Conservation (phyloP, 2,888 invertebrate genomes). For the Ethmia dodecea region DNA sequence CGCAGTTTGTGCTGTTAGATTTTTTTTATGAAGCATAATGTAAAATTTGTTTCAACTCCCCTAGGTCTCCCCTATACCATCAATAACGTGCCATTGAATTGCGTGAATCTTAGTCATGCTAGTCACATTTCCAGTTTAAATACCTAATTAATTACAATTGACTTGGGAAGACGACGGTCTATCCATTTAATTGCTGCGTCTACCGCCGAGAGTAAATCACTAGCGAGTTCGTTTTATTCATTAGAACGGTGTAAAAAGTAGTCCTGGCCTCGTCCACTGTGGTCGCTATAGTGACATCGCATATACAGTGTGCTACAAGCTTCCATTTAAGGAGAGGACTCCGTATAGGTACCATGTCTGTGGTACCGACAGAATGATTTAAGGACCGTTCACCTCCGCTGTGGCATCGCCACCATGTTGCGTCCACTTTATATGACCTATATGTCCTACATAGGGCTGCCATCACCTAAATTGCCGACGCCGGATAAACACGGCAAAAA, state of each 20-base stretch:
- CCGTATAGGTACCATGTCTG: conserved; percentile 23
- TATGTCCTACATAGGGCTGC: too few relatives aligned
- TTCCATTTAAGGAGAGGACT: conserved; percentile 55
- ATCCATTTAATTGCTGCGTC: conserved; percentile 17
- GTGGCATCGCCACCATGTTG: conserved; percentile 32
- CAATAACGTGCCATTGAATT: too few relatives aligned
- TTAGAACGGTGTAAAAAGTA: conserved; percentile 27
- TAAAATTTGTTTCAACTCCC: too few relatives aligned
- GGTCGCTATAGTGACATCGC: conserved; percentile 15
- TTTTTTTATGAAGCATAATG: too few relatives aligned
- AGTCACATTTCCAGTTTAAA: too few relatives aligned
- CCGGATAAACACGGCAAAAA: too few relatives aligned
- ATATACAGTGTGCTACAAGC: conserved; percentile 29
- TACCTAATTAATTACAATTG: conserved; percentile 1
- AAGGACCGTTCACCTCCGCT: conserved; percentile 57
- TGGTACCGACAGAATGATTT: conserved; percentile 49
- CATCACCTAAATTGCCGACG: too few relatives aligned
- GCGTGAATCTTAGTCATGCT: too few relatives aligned
- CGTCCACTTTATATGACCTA: conserved; percentile 27
- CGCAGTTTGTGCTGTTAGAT: too few relatives aligned
- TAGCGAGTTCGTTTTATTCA: conserved; percentile 9
- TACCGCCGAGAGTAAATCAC: conserved; percentile 9
- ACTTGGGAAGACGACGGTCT: conserved; percentile 8
- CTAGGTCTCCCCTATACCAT: too few relatives aligned
- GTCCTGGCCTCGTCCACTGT: conserved; percentile 23